phyloP scores from a whole-genome alignment of 2,113 vertebrate genomes.

The Malurus melanocephalus region DNA sequence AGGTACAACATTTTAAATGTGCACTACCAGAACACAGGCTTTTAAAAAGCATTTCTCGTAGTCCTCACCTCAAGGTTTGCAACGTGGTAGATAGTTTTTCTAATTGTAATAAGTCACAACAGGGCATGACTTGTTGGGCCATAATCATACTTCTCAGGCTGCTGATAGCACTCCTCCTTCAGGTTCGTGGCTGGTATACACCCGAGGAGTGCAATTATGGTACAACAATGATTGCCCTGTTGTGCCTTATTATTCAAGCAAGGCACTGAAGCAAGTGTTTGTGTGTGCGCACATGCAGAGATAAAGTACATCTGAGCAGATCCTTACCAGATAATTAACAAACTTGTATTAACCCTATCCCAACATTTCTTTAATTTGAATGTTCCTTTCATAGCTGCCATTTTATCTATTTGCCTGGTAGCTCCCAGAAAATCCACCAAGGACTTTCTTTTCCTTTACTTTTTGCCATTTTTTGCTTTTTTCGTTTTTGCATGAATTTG shows the following conservation, averaged over 20 bases:
- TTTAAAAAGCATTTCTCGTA: slow-evolving; percentile 37
- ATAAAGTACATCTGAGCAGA: slow-evolving; percentile 55
- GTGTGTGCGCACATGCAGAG: slow-evolving; percentile 59
- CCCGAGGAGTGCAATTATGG: slow-evolving; percentile 59
- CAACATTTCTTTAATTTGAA: not conserved
- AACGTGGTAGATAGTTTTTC: slow-evolving; percentile 31
- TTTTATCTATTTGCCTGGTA: not conserved
- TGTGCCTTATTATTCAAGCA: slow-evolving; percentile 66
- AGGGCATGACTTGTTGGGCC: slow-evolving; percentile 68
- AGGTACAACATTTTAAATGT: slow-evolving; percentile 58
- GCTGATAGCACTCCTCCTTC: slow-evolving; percentile 59
- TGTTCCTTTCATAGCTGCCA: not conserved
- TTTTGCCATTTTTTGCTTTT: not conserved
- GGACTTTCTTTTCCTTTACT: not conserved
- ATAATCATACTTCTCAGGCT: slow-evolving; percentile 64
- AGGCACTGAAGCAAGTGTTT: slow-evolving; percentile 56
- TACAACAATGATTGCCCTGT: slow-evolving; percentile 60
- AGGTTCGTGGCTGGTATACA: slow-evolving; percentile 24
- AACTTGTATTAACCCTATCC: slow-evolving; percentile 48
- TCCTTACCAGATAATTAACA: slow-evolving; percentile 53
- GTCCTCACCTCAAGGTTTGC: slow-evolving; percentile 15
- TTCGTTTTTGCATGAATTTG: not conserved
- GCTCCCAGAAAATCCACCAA: not conserved
- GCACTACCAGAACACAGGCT: slow-evolving; percentile 35
- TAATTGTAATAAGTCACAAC: slow-evolving; percentile 68